phyloP scores from a whole-genome alignment of 2,797 vertebrate genomes.

The Ispidina picta region DNA sequence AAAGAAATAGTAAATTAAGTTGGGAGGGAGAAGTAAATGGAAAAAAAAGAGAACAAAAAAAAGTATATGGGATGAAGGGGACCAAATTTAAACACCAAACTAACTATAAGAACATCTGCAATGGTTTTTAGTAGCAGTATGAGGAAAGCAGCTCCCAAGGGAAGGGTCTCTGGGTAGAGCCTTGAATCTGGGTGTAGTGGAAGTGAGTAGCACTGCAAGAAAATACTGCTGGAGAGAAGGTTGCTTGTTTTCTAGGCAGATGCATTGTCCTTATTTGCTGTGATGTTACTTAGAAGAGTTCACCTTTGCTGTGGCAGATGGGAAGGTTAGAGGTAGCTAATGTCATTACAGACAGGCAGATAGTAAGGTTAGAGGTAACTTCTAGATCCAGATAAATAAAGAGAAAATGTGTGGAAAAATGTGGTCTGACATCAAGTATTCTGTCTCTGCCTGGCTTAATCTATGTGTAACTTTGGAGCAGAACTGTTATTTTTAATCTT shows the following conservation, averaged over 20 bases:
- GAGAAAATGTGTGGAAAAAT: neutral
- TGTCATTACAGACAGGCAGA: neutral
- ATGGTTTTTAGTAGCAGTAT: neutral
- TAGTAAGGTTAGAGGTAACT: neutral
- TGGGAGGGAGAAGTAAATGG: neutral
- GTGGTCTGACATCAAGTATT: neutral
- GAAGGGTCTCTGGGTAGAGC: neutral
- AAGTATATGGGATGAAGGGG: neutral
- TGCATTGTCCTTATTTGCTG: neutral
- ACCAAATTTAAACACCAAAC: neutral
- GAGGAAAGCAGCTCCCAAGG: neutral
- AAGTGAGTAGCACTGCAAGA: neutral
- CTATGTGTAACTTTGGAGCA: neutral
- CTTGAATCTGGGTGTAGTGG: neutral
- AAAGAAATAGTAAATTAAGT: neutral
- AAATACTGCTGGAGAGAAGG: neutral
- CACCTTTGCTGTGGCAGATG: neutral
- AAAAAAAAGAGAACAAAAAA: neutral
- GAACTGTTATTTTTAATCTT: neutral
- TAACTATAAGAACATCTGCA: neutral
- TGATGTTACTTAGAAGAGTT: neutral
- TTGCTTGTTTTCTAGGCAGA: neutral
- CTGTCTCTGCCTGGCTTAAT: neutral
- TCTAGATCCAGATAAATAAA: neutral
- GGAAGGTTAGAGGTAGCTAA: neutral